A percentile compares a stretch with the other conserved stretches of the same genome.
Evolutionary conservation across 2,113 vertebrate species (phyloP).

Genomic region (Sinocyclocheilus anophthalmus): DNA sequence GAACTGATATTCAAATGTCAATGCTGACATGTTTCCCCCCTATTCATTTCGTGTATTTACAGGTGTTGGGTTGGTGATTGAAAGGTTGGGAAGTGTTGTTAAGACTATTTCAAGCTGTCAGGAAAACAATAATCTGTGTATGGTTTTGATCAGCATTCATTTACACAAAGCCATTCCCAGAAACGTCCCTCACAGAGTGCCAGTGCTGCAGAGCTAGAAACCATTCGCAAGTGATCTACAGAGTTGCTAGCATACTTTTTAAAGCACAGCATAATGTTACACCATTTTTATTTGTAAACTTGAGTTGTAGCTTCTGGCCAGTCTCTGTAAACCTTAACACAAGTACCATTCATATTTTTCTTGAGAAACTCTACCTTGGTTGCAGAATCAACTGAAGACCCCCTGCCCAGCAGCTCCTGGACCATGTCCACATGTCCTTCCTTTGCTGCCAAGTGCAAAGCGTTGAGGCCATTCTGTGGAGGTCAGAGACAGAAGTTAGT

Average conservation of each 20-base stretch:
- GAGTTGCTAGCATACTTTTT: neutral
- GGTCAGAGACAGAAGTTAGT: constrained; percentile 33
- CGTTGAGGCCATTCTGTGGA: constrained; percentile 96
- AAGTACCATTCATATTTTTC: neutral
- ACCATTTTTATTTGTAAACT: neutral
- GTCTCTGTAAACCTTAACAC: constrained; percentile 11
- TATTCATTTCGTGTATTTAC: too few species aligned
- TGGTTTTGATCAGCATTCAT: too few species aligned
- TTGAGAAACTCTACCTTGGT: constrained; percentile 84
- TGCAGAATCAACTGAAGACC: constrained; percentile 88
- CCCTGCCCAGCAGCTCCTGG: constrained; percentile 92
- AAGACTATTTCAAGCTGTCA: too few species aligned
- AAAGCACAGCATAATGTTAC: neutral
- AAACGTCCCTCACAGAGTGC: too few species aligned
- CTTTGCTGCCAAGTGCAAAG: constrained; percentile 95
- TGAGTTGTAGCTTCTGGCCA: neutral
- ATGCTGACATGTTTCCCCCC: too few species aligned
- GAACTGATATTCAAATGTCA: too few species aligned
- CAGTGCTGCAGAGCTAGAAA: too few species aligned
- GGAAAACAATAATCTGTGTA: too few species aligned
- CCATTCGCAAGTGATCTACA: too few species aligned
- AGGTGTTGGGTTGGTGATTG: too few species aligned
- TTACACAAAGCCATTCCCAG: too few species aligned
- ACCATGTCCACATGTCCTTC: constrained; percentile 96
- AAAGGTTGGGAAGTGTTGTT: too few species aligned